phyloP scores from a whole-genome alignment of 1,140 invertebrate genomes.

The Dufourea novaeangliae region DNA sequence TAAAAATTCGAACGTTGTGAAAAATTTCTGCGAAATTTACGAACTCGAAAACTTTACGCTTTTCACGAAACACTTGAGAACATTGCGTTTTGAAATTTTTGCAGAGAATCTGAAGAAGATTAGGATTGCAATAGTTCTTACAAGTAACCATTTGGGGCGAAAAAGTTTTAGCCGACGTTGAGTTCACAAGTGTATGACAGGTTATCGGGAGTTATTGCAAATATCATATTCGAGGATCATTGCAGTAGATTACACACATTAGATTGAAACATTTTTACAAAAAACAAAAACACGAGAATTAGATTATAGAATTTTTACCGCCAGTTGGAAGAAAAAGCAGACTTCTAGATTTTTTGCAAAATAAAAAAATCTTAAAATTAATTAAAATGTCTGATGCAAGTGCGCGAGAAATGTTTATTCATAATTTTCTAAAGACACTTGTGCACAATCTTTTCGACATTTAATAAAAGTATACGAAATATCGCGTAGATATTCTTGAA shows the following conservation, averaged over 20 bases:
- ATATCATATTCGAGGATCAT: constrained; percentile 8
- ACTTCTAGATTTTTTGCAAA: constrained; percentile 38
- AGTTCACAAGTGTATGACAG: not conserved
- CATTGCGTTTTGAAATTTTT: constrained; percentile 2
- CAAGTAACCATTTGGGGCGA: not conserved
- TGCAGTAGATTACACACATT: constrained; percentile 22
- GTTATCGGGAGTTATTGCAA: constrained; percentile 25
- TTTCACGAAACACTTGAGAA: not conserved
- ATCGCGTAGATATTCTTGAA: constrained; percentile 1
- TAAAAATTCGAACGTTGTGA: not conserved
- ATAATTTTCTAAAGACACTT: not conserved
- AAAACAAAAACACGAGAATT: constrained; percentile 14
- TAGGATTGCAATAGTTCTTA: constrained; percentile 10
- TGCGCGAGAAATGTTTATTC: not conserved
- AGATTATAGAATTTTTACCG: constrained; percentile 48
- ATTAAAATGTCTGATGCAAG: not conserved
- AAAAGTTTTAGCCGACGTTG: not conserved
- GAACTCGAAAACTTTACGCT: not conserved
- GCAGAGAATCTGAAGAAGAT: constrained; percentile 17
- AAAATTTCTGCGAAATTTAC: constrained; percentile 9
- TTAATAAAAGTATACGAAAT: constrained; percentile 9
- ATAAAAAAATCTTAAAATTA: not conserved
- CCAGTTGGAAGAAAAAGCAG: not conserved
- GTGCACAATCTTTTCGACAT: not conserved
- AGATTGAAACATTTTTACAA: constrained; percentile 34